These are phyloP conservation scores for Choreutis nemorana DNA, from an alignment of 2,888 invertebrate species.

Conservation along the genomic window DNA sequence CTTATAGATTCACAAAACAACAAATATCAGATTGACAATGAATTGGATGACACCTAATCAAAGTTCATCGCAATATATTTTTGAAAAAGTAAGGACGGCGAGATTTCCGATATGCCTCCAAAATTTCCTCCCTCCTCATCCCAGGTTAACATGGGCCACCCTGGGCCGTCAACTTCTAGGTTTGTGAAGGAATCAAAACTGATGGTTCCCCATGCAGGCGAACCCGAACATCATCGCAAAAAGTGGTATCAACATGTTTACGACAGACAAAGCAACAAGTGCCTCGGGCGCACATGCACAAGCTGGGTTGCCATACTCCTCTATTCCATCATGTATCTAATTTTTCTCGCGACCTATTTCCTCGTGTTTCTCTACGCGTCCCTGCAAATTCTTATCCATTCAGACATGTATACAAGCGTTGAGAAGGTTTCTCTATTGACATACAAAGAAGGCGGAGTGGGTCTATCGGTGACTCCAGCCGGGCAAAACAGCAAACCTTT, in stretches of 20 bases:
- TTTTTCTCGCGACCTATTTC: conserved; percentile 35
- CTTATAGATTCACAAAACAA: too few relatives aligned
- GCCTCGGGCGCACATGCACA: conserved; percentile 29
- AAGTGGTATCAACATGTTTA: conserved; percentile 22
- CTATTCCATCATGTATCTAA: conserved; percentile 35
- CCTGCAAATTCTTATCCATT: conserved; percentile 22
- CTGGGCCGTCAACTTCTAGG: too few relatives aligned
- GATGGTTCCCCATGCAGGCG: too few relatives aligned
- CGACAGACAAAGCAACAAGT: conserved; percentile 22
- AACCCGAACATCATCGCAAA: conserved; percentile 13
- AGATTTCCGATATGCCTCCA: too few relatives aligned
- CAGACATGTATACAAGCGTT: conserved; percentile 15
- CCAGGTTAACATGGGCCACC: too few relatives aligned
- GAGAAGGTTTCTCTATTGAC: conserved; percentile 20
- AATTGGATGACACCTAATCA: too few relatives aligned
- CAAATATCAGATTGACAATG: too few relatives aligned
- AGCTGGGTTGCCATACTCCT: conserved; percentile 31
- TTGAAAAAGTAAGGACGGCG: too few relatives aligned
- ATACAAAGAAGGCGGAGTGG: conserved; percentile 31
- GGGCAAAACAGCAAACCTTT: conserved; percentile 26
- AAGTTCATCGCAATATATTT: too few relatives aligned
- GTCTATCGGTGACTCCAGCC: conserved; percentile 39
- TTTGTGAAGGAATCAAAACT: too few relatives aligned
- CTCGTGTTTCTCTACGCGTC: conserved; percentile 30
- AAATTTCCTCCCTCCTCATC: too few relatives aligned